Evolutionary conservation across 1,140 invertebrate genomes (phyloP).

Genomic region (Drosophila hydei): DNA sequence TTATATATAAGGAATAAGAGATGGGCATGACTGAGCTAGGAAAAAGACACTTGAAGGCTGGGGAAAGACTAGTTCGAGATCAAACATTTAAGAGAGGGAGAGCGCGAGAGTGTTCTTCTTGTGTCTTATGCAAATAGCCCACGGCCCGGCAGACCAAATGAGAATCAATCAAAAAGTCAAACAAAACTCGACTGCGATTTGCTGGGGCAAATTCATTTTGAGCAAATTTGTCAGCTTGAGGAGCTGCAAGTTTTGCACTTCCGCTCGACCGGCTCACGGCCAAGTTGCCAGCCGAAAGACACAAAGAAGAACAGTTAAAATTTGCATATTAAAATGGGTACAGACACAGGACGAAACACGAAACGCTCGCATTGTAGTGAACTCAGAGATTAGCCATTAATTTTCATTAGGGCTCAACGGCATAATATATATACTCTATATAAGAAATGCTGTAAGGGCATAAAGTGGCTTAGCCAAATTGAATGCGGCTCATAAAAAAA

Average conservation of each 20-base stretch:
- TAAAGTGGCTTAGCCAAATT: constrained; percentile 36
- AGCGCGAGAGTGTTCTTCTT: background rate
- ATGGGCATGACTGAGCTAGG: no score
- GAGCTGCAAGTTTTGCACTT: constrained; percentile 31
- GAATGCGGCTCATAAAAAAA: constrained; percentile 13
- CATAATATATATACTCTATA: background rate
- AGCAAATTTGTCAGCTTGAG: constrained; percentile 39
- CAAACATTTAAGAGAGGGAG: no score
- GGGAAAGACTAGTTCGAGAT: no score
- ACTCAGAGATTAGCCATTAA: constrained; percentile 65
- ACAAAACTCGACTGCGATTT: constrained; percentile 35
- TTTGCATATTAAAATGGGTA: constrained; percentile 55
- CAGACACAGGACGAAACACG: background rate
- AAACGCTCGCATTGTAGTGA: background rate
- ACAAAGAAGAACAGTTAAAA: constrained; percentile 35
- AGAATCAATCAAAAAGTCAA: constrained; percentile 74
- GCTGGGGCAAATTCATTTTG: constrained; percentile 15
- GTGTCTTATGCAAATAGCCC: constrained; percentile 5
- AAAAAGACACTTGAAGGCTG: no score
- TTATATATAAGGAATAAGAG: no score
- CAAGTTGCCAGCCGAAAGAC: constrained; percentile 33
- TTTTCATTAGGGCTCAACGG: constrained; percentile 48
- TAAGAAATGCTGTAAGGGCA: constrained; percentile 4
- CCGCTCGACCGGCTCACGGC: constrained; percentile 54
- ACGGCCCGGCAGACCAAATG: constrained; percentile 7